These are phyloP conservation scores for Hypomecis punctinalis DNA, from an alignment of 2,888 invertebrate genomes.

Conservation along the genomic window DNA sequence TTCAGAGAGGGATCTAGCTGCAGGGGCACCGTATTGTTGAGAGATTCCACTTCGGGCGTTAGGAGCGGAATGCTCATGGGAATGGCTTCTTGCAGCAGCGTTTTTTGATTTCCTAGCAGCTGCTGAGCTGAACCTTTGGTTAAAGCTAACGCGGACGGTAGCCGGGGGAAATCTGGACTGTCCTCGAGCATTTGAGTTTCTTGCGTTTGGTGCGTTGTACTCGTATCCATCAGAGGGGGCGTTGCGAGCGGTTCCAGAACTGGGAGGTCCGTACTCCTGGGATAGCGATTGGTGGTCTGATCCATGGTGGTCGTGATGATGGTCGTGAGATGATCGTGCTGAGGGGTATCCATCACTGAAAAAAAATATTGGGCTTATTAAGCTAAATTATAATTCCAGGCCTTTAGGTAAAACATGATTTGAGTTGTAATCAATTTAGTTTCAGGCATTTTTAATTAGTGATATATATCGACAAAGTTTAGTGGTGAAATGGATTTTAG, in stretches of 20 bases:
- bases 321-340: conserved; percentile 24
- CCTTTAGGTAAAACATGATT: no score
- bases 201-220: conserved; percentile 14
- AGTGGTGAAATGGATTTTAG: no score
- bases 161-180: conserved; percentile 21
- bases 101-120: conserved; percentile 13
- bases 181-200: conserved; percentile 7
- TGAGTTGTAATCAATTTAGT: no score
- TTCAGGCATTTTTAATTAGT: no score
- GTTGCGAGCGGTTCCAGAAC: conserved; percentile 3
- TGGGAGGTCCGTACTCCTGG: conserved; percentile 30
- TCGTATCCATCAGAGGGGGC: conserved; percentile 24
- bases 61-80: conserved; percentile 9
- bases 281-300: conserved; percentile 32
- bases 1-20: conserved; percentile 29
- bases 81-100: conserved; percentile 15
- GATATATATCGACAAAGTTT: no score
- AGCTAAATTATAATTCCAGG: no score
- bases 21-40: conserved; percentile 36
- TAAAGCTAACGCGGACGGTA: conserved; percentile 28
- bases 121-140: conserved; percentile 26
- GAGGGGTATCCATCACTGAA: conserved; percentile 39
- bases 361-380: not conserved
- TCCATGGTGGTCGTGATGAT: conserved; percentile 24
- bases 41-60: conserved; percentile 23